Evolutionary conservation across 1,140 invertebrate species (phyloP), one percentile per base, ranked within the genome.

Genomic region (Drosophila obscura): DNA sequence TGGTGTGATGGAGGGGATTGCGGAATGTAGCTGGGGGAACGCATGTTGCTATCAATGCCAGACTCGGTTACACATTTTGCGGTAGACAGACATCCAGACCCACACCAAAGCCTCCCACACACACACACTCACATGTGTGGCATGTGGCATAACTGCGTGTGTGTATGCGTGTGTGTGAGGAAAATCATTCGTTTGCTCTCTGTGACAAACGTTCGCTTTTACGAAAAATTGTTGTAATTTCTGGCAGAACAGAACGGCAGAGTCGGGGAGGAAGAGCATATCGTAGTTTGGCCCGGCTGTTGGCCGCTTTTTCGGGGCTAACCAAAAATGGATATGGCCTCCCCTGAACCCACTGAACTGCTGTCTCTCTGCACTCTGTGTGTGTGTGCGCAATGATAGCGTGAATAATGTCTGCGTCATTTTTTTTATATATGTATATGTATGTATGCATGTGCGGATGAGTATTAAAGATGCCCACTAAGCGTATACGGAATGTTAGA

Each of bases 371-470:
- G 31, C 45, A 41, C 71, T 50, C 51, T 58, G 45, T 41, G 52
- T 24, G 26, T 63, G 53, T 66, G 69, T 63, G 67, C 52, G 73
- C 84, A 77, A 89, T 88, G 83, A 88, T 89, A 88, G 84, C 83
- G 83, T 89, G 80, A 88, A 88, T 88, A 88, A 88, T 88, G 84
- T 88, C 76, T 80, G 76, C 77, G 81, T 88, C 68, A 88, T 88
- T 88, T 88, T 88, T 89, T 76, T 69, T 73, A 65, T 44, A 57
- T 39, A 24, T 43, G 16, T 50, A 52, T 56, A 41, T 49, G 43
- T 41, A 51, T 57, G n/a, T 28, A 49, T 48, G 55, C 46, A 62
- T 75, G 61, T 65, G 46, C 62, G 57, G 46, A 62, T 72, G 58
- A 68, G 77, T 87, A 76, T 87, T 88, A 87, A 87, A 87, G 82